Conservation (phyloP, 2,113 vertebrate species). For the Candoia aspera region DNA sequence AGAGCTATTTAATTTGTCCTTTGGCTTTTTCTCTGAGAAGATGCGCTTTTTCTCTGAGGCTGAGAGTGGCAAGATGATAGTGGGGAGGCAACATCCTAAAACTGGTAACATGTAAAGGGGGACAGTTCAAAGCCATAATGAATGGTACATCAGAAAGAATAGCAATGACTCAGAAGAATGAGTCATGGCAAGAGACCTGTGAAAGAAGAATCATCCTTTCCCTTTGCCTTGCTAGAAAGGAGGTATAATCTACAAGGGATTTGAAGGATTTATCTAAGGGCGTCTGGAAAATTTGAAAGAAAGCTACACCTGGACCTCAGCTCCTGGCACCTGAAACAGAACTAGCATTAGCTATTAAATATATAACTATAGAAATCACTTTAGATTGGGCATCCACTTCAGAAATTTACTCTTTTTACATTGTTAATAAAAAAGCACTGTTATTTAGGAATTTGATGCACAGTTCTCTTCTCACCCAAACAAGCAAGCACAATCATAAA, state of each 20-base stretch:
- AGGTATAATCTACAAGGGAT: conserved; percentile 30
- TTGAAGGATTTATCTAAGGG: conserved; percentile 17
- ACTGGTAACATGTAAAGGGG: conserved; percentile 15
- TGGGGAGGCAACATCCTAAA: conserved; percentile 28
- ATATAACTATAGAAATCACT: neutral
- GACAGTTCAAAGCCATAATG: neutral
- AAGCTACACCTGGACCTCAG: conserved; percentile 15
- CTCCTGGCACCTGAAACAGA: conserved; percentile 15
- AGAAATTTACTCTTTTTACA: neutral
- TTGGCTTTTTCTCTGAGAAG: conserved; percentile 48
- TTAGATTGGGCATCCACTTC: neutral
- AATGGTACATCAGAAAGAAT: neutral
- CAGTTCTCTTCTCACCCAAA: neutral
- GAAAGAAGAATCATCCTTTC: conserved; percentile 38
- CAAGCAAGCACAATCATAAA: neutral
- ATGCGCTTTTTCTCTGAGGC: conserved; percentile 32
- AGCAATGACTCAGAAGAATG: conserved; percentile 46
- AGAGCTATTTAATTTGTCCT: conserved; percentile 34
- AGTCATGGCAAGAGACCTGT: conserved; percentile 56
- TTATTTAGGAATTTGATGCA: neutral
- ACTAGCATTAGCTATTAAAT: neutral
- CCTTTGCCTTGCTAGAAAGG: conserved; percentile 45
- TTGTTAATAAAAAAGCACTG: neutral
- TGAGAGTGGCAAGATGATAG: conserved; percentile 15
- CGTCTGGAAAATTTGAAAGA: conserved; percentile 24